A percentile compares a stretch with the other conserved stretches of the same genome.
These are phyloP conservation scores for Diabrotica balteata DNA, from an alignment of 2,888 invertebrate genomes.

Conservation along the genomic window DNA sequence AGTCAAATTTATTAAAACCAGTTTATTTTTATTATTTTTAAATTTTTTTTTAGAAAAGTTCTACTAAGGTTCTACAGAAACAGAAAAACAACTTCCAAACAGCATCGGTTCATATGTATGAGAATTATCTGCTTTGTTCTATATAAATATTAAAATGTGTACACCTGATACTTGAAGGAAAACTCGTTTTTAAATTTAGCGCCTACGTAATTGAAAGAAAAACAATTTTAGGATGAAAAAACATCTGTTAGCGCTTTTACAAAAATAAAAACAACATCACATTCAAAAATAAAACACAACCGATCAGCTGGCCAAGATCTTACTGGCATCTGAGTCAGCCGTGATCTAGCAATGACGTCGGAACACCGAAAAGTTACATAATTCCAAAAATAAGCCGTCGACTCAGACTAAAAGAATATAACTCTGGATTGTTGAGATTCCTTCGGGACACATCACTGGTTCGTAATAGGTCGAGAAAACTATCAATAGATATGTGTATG, in stretches of 20 bases:
- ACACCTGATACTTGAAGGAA: slow-evolving; percentile 27
- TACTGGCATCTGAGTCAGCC: slow-evolving; percentile 49
- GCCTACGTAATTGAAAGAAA: slow-evolving; percentile 34
- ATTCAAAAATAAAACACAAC: slow-evolving; percentile 48
- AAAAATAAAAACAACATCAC: slow-evolving; percentile 55
- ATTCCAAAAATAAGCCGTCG: slow-evolving; percentile 34
- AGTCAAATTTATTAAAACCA: too few relatives aligned
- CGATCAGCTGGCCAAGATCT: slow-evolving; percentile 50
- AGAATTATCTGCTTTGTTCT: too few relatives aligned
- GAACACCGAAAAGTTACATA: slow-evolving; percentile 29
- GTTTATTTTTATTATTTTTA: too few relatives aligned
- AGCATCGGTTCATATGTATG: too few relatives aligned
- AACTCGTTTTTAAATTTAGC: slow-evolving; percentile 30
- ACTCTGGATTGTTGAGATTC: slow-evolving; percentile 29
- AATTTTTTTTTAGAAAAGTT: too few relatives aligned
- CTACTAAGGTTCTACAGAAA: too few relatives aligned
- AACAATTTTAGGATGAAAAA: slow-evolving; percentile 45
- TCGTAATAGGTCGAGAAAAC: slow-evolving; percentile 20
- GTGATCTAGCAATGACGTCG: slow-evolving; percentile 35
- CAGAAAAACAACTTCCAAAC: too few relatives aligned
- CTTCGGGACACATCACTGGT: slow-evolving; percentile 28
- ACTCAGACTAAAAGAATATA: slow-evolving; percentile 19
- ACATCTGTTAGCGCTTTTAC: slow-evolving; percentile 55
- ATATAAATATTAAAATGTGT: too few relatives aligned
- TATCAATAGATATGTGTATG: slow-evolving; percentile 21